Base-by-base conservation (phyloP, 2,888 invertebrate genomes). In the Spilosoma lubricipeda region DNA sequence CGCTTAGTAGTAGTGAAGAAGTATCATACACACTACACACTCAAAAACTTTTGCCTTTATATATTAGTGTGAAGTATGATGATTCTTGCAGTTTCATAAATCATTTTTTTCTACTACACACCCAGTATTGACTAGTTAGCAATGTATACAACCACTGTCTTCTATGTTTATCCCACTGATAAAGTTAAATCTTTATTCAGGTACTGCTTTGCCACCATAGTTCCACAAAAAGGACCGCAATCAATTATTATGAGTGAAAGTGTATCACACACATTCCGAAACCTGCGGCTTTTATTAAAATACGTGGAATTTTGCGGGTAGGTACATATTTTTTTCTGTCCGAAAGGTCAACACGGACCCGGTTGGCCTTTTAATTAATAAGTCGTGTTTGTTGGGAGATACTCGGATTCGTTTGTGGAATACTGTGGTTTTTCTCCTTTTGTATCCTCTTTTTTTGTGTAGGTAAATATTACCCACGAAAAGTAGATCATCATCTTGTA, bases 301-400 rank as follows among this genome's bases (percentile, higher is more conserved):
- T 48, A 67, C 48, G 33, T 33, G 13, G 11, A 48, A 48, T 67
- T 56, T 67, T 13, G 48, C 48, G 48, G 30, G 30, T 33, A 67
- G 30, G 30, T 33, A 48, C 13, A 48, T 59, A 39, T 36, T 39
- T 59, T 39, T 42, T 45, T 71, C 8, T n/a, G 59, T 27, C n/a
- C 59, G 52, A 27, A 70, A 70, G 56, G 56, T 39, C n/a, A n/a
- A 70, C 70, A 13, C 27, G 20, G 27, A 39, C 52, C 36, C 39
- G 27, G 15, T 42, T 45, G 30, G 30, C 4, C 20, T 67, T 67
- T 33, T 67, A 67, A 67, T 67, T 67, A 67, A 67, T 67, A 67
- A 48, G 4, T 67, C 20, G 45, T 67, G 67, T 67, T 67, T 67
- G 48, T 48, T 48, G 48, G 23, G 45, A 30, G 33, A 48, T 48